Percentiles rank a stretch among this genome's conserved stretches.
Conservation (phyloP, 2,888 invertebrate species). For the Tinea semifulvella region DNA sequence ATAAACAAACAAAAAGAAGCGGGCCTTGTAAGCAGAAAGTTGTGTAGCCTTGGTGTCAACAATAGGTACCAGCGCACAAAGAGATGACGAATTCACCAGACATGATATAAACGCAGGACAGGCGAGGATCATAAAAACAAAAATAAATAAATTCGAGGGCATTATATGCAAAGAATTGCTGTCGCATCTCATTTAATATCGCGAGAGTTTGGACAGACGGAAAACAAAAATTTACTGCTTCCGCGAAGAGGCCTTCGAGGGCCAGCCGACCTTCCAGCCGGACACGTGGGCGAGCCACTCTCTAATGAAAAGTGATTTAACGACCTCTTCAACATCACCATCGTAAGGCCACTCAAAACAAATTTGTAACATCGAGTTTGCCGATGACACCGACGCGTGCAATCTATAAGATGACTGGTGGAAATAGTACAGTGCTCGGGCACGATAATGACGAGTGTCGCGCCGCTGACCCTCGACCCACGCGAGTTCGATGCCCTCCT, state of each 20-base stretch:
- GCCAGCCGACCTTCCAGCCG: background rate
- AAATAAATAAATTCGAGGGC: conserved; percentile 26
- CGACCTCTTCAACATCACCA: background rate
- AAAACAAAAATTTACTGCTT: conserved; percentile 37
- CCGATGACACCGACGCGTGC: too few species aligned
- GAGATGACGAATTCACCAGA: conserved; percentile 33
- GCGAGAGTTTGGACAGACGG: conserved; percentile 30
- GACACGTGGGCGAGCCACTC: conserved; percentile 12
- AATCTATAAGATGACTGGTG: too few species aligned
- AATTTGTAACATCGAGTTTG: too few species aligned
- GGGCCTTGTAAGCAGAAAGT: conserved; percentile 10
- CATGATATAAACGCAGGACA: conserved; percentile 17
- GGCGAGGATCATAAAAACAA: conserved; percentile 24
- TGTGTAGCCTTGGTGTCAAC: conserved; percentile 26
- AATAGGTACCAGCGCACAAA: conserved; percentile 33
- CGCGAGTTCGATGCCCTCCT: conserved; percentile 44
- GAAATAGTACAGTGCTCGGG: background rate
- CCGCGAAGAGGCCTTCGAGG: conserved; percentile 31
- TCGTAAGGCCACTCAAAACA: too few species aligned
- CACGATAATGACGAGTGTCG: conserved; percentile 53
- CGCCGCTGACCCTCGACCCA: conserved; percentile 60
- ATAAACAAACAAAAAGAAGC: conserved; percentile 2
- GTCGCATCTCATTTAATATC: conserved; percentile 26
- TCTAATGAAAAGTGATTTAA: conserved; percentile 11
- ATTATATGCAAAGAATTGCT: conserved; percentile 13